Evolutionary conservation across 53 echinoderm and acorn worm genomes (phyloP).

Genomic region (Echinarachnius parma): DNA sequence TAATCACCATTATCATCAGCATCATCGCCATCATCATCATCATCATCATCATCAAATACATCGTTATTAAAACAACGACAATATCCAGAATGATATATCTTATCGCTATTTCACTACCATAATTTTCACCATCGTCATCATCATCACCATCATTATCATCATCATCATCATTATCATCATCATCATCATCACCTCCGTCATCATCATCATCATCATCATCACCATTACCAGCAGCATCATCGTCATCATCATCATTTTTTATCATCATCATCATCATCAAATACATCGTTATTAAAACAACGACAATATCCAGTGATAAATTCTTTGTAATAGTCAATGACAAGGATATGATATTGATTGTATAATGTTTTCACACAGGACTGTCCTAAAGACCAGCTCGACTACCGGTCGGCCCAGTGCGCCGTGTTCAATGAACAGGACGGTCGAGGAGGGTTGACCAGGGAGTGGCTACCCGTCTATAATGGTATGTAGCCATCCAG

Average conservation of each 20-base stretch:
- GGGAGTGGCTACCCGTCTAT: conserved; percentile 75
- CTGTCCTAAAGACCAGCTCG: conserved; percentile 60
- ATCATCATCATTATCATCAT: background rate
- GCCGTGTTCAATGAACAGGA: conserved; percentile 70
- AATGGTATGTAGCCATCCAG: conserved; percentile 82
- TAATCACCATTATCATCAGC: too few relatives aligned
- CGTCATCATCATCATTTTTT: background rate
- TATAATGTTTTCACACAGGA: conserved; percentile 43
- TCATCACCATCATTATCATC: background rate
- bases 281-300: background rate
- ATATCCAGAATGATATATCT: too few relatives aligned
- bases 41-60: too few relatives aligned
- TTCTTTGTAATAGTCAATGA: too few relatives aligned
- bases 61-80: too few relatives aligned
- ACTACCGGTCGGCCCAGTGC: conserved; percentile 80
- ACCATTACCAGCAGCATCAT: background rate
- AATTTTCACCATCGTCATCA: conserved; percentile 3
- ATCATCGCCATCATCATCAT: too few relatives aligned
- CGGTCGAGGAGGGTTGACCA: conserved; percentile 26
- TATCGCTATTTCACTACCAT: background rate
- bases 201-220: background rate
- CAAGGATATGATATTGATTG: too few relatives aligned
- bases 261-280: background rate
- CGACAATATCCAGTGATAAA: too few relatives aligned
- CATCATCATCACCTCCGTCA: background rate